These are phyloP conservation scores for Phaedon cochleariae DNA, from an alignment of 2,888 invertebrate species.

Conservation along the genomic window DNA sequence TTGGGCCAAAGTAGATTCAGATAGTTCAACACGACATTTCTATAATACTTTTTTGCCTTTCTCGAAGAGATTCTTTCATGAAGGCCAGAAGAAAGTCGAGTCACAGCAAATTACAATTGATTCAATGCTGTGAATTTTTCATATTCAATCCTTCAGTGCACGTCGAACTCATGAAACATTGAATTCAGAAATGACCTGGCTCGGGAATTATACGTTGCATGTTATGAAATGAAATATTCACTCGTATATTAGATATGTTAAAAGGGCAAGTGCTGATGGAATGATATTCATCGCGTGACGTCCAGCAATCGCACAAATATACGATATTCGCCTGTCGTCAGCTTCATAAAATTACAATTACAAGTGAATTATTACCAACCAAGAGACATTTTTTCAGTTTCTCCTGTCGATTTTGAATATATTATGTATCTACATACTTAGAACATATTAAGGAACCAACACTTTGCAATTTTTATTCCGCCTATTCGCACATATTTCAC, in stretches of 20 bases:
- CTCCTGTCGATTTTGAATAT: no score
- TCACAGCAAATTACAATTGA: not conserved
- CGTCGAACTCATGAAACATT: not conserved
- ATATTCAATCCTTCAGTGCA: not conserved
- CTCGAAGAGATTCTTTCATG: no score
- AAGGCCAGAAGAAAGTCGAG: no score
- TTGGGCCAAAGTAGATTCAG: no score
- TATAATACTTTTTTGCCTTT: no score
- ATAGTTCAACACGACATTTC: no score
- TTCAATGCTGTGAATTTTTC: not conserved
- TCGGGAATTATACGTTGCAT: conserved; percentile 36
- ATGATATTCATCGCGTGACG: conserved; percentile 49
- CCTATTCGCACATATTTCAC: no score
- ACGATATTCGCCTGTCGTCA: conserved; percentile 50
- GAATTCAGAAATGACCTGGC: not conserved
- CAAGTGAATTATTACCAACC: conserved; percentile 11
- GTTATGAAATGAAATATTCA: conserved; percentile 42
- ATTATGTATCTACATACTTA: no score
- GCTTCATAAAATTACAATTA: conserved; percentile 34
- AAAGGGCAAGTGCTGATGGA: conserved; percentile 55
- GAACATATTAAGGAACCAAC: no score
- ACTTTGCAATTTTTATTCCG: no score
- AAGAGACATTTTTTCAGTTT: not conserved
- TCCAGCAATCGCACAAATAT: conserved; percentile 41
- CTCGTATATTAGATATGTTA: conserved; percentile 43